These are phyloP conservation scores for Phrynosoma blainvillii DNA, from an alignment of 2,113 vertebrate genomes.

Conservation along the genomic window DNA sequence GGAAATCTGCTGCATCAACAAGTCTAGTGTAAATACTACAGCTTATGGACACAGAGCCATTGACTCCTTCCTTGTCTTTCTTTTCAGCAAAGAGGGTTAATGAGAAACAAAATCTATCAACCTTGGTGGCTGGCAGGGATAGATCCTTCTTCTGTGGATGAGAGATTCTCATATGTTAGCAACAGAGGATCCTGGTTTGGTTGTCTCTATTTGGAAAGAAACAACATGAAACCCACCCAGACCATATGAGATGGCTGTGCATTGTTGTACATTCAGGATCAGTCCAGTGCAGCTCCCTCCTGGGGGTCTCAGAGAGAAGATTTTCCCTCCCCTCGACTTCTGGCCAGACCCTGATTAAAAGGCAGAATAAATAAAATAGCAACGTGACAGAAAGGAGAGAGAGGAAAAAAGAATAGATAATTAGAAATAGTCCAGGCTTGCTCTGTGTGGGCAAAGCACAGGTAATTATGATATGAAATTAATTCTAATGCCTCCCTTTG, in stretches of 20 bases:
- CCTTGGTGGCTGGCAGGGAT: slow-evolving; percentile 47
- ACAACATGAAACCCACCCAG: neutral
- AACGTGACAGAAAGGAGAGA: slow-evolving; percentile 66
- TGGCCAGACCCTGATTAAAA: slow-evolving; percentile 63
- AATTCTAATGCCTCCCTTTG: slow-evolving; percentile 81
- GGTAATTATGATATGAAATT: slow-evolving; percentile 74
- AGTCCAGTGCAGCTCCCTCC: slow-evolving; percentile 31
- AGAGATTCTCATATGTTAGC: slow-evolving; percentile 16
- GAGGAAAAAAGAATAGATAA: slow-evolving; percentile 64
- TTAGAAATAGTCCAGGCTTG: slow-evolving; percentile 55
- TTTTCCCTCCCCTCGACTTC: too few species aligned
- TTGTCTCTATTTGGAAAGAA: too few species aligned
- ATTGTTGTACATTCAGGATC: slow-evolving; percentile 42
- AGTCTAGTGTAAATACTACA: slow-evolving; percentile 63
- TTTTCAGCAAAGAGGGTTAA: slow-evolving; percentile 47
- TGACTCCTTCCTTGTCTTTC: neutral
- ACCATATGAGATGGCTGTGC: neutral
- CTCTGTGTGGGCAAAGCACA: slow-evolving; percentile 58
- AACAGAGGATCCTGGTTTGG: neutral
- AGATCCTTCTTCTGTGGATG: slow-evolving; percentile 47
- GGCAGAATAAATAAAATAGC: slow-evolving; percentile 74
- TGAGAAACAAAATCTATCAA: slow-evolving; percentile 66
- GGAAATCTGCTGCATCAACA: slow-evolving; percentile 64
- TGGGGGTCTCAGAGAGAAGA: slow-evolving; percentile 15
- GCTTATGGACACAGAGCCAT: slow-evolving; percentile 3